Conservation (phyloP, 2,797 vertebrate genomes). For the Pseudomugil gertrudae region DNA sequence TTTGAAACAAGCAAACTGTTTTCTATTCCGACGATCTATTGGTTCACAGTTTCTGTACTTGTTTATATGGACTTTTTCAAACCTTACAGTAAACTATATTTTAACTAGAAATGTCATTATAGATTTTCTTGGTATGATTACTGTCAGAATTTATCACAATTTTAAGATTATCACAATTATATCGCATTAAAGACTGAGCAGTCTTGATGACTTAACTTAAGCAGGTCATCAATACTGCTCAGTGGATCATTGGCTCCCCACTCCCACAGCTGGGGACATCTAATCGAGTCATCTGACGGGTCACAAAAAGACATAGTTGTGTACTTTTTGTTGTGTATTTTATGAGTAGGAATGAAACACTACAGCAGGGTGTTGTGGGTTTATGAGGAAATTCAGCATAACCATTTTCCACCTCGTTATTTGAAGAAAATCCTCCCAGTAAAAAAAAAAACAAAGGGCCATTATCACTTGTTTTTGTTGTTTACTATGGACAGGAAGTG, state of each 20-base stretch:
- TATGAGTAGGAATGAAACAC: neutral
- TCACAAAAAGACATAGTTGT: too few relatives aligned
- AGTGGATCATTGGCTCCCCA: too few relatives aligned
- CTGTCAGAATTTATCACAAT: too few relatives aligned
- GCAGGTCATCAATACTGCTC: too few relatives aligned
- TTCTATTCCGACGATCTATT: constrained; percentile 13
- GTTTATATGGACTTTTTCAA: constrained; percentile 10
- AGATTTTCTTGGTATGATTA: too few relatives aligned
- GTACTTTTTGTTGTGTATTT: too few relatives aligned
- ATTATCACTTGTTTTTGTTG: neutral
- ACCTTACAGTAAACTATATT: neutral
- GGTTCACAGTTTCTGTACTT: constrained; percentile 25
- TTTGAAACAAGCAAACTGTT: neutral
- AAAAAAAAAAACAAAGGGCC: neutral
- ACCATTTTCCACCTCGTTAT: neutral
- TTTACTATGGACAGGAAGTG: neutral
- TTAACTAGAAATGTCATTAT: neutral
- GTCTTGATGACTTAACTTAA: too few relatives aligned
- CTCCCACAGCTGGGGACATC: too few relatives aligned
- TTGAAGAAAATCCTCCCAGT: neutral
- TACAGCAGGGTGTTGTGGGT: neutral
- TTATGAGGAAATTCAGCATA: neutral
- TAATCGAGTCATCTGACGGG: too few relatives aligned
- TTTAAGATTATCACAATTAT: too few relatives aligned
- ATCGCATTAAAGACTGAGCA: too few relatives aligned